phyloP scores from a whole-genome alignment of 1,140 invertebrate species.

The Drusus annulatus region DNA sequence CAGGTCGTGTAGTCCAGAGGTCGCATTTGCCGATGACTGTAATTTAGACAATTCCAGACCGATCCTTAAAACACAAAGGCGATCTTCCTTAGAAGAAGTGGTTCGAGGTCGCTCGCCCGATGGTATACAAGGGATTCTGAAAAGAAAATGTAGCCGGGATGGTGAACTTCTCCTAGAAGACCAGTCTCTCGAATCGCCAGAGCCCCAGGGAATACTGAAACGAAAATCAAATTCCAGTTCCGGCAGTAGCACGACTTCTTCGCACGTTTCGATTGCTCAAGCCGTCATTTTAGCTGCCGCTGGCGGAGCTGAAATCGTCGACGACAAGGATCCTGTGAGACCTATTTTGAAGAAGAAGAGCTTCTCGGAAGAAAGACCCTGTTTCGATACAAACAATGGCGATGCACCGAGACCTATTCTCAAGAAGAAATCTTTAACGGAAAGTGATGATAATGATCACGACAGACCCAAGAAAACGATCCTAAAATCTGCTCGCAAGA shows the following conservation, averaged over 20 bases:
- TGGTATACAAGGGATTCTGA: constrained; percentile 70
- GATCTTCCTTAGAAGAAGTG: constrained; percentile 80
- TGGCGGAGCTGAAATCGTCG: constrained; percentile 72
- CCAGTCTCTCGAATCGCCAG: constrained; percentile 72
- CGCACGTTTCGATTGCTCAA: constrained; percentile 80
- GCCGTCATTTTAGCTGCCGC: constrained; percentile 79
- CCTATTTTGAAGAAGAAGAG: constrained; percentile 88
- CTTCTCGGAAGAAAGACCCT: constrained; percentile 73
- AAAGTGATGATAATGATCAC: constrained; percentile 82
- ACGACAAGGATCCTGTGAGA: constrained; percentile 76
- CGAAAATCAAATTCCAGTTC: constrained; percentile 77
- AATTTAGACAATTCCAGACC: constrained; percentile 73
- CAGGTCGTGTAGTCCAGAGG: constrained; percentile 79
- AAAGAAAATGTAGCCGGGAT: constrained; percentile 70
- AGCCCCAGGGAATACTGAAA: constrained; percentile 85
- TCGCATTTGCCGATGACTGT: constrained; percentile 73
- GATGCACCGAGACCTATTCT: constrained; percentile 82
- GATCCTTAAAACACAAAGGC: constrained; percentile 78
- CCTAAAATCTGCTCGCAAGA: constrained; percentile 80
- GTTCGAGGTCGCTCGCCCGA: constrained; percentile 74
- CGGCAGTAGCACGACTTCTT: constrained; percentile 71
- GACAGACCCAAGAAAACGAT: constrained; percentile 83
- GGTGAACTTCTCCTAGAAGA: constrained; percentile 66
- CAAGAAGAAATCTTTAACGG: constrained; percentile 87
- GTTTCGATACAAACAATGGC: constrained; percentile 63